Conservation (phyloP, 2,797 vertebrate genomes). For the Falco concolor region DNA sequence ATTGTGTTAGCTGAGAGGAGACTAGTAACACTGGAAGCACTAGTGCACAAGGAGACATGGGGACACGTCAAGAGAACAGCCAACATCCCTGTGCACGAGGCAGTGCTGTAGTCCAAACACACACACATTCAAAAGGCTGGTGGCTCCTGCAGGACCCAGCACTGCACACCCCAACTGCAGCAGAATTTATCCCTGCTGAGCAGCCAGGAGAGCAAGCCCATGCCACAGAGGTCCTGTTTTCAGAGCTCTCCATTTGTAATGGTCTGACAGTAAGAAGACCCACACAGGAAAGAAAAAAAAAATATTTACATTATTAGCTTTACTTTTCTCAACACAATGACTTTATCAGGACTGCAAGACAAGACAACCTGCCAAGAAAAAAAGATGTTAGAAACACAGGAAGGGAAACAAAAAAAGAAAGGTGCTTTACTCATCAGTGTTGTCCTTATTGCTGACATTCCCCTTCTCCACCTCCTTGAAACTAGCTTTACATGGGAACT, state of each 20-base stretch:
- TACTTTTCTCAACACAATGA: neutral
- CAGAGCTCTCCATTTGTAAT: neutral
- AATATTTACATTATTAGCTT: neutral
- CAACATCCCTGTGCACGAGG: neutral
- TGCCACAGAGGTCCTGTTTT: neutral
- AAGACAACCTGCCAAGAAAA: neutral
- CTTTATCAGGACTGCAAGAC: neutral
- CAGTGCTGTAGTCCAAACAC: neutral
- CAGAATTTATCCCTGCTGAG: neutral
- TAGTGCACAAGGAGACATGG: neutral
- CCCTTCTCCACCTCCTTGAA: neutral
- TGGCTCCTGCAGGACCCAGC: neutral
- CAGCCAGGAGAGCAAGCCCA: neutral
- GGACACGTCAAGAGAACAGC: neutral
- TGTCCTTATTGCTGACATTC: neutral
- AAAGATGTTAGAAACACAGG: fast-evolving
- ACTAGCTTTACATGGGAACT: neutral
- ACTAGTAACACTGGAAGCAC: neutral
- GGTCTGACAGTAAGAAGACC: neutral
- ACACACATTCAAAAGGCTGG: fast-evolving
- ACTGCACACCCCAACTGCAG: neutral
- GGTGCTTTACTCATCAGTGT: fast-evolving
- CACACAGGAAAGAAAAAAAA: neutral
- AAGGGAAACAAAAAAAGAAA: neutral
- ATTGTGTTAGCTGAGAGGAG: neutral